phyloP scores from a whole-genome alignment of 2,113 vertebrate species.

The Melanerpes formicivorus region DNA sequence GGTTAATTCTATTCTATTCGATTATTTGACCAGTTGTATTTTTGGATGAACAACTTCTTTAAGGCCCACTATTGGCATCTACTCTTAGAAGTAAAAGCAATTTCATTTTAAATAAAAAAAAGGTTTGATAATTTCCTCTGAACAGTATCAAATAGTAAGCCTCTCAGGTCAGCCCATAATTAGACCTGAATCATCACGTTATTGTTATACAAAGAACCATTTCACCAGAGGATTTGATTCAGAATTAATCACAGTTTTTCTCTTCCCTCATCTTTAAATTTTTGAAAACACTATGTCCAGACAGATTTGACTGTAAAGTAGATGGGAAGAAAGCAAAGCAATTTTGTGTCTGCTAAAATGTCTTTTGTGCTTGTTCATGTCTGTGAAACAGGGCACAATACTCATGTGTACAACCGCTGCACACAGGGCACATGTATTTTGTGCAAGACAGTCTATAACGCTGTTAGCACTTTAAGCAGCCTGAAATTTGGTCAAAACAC shows the following conservation, averaged over 20 bases:
- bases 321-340: background rate
- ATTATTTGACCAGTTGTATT: background rate
- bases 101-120: background rate
- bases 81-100: background rate
- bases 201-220: background rate
- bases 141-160: background rate
- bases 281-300: background rate
- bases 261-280: background rate
- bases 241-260: constrained; percentile 6
- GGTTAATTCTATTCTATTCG: too few relatives aligned
- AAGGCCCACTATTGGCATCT: background rate
- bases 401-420: rapidly evolving
- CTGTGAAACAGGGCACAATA: background rate
- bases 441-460: background rate
- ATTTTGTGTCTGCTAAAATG: background rate
- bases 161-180: background rate
- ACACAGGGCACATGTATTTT: background rate
- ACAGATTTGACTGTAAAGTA: background rate
- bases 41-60: background rate
- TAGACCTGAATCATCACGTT: background rate
- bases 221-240: constrained; percentile 36
- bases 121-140: background rate
- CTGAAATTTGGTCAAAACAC: background rate
- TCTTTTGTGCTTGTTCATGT: background rate
- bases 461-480: background rate